Evolutionary conservation across 2,888 invertebrate genomes (phyloP).

Genomic region (Drosophila borborema): DNA sequence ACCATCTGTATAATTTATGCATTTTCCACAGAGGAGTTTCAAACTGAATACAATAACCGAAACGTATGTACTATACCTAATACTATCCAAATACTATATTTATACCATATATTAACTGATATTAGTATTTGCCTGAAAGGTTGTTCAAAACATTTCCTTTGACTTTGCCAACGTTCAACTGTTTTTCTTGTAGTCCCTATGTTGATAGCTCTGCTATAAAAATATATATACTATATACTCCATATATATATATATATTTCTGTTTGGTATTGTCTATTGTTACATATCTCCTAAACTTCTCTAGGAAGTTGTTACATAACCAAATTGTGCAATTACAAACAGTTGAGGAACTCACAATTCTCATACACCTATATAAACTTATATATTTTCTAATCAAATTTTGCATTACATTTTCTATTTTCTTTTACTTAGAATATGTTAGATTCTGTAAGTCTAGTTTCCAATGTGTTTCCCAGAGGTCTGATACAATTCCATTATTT

Average conservation of each 20-base stretch:
- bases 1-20: slow-evolving; percentile 48
- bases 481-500: not conserved
- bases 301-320: slow-evolving; percentile 59
- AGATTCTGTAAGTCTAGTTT: not conserved
- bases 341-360: not conserved
- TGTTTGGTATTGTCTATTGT: slow-evolving; percentile 26
- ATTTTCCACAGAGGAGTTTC: slow-evolving; percentile 65
- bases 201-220: slow-evolving; percentile 25
- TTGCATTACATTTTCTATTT: not conserved
- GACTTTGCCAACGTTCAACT: slow-evolving; percentile 31
- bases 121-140: slow-evolving; percentile 38
- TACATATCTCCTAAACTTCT: slow-evolving; percentile 43
- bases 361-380: not conserved
- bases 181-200: slow-evolving; percentile 14
- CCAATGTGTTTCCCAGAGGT: no score
- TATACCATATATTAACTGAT: slow-evolving; percentile 32
- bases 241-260: slow-evolving; percentile 9
- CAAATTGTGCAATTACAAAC: slow-evolving; percentile 28
- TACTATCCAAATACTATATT: slow-evolving; percentile 37
- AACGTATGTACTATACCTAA: slow-evolving; percentile 26
- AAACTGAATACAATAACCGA: slow-evolving; percentile 68
- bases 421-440: not conserved
- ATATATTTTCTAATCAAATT: not conserved
- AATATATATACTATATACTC: slow-evolving; percentile 8
- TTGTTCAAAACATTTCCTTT: slow-evolving; percentile 38